These are phyloP conservation scores for Hedya salicella DNA, from an alignment of 2,888 invertebrate species.

Conservation along the genomic window DNA sequence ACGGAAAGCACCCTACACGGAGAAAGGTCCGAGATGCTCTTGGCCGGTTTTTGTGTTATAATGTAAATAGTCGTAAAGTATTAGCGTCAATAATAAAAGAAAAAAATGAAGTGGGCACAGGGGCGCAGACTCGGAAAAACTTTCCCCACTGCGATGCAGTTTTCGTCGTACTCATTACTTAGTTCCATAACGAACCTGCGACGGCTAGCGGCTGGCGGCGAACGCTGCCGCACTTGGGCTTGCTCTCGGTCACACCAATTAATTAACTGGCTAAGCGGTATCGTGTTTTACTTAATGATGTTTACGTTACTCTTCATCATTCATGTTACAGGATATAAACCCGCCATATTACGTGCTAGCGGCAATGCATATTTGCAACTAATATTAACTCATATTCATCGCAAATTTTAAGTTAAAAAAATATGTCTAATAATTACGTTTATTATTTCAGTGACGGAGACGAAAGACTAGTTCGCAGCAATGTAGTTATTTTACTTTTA, in stretches of 20 bases:
- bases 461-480: no score
- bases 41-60: no score
- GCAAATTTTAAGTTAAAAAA: no score
- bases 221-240: conserved; percentile 51
- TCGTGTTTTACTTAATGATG: conserved; percentile 82
- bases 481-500: no score
- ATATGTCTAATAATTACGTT: no score
- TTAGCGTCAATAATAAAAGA: conserved; percentile 58
- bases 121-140: conserved; percentile 57
- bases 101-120: conserved; percentile 57
- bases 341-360: background rate
- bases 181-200: conserved; percentile 76
- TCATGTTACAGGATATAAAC: conserved; percentile 67
- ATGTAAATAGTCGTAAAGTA: background rate
- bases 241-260: conserved; percentile 77
- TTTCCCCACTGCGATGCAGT: conserved; percentile 62
- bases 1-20: no score
- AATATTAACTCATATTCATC: no score
- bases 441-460: no score
- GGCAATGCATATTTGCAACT: background rate
- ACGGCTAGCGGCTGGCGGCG: conserved; percentile 55
- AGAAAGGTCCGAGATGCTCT: no score
- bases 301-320: conserved; percentile 81
- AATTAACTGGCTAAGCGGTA: conserved; percentile 83
- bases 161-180: conserved; percentile 76